Evolutionary conservation across 2,797 vertebrate species (phyloP).

Genomic region (Tiaroga cobitis): DNA sequence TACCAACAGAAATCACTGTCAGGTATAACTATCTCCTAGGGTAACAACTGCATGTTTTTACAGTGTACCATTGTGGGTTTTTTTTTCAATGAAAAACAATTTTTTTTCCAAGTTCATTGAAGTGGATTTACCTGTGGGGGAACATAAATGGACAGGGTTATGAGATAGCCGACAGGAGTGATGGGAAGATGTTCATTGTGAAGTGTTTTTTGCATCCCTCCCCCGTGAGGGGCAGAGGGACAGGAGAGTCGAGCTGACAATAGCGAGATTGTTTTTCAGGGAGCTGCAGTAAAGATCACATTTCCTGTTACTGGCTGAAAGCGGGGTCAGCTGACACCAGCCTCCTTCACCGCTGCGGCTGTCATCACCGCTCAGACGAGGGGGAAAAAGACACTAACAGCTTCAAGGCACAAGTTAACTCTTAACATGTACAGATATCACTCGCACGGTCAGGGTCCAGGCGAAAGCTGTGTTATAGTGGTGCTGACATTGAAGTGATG

Average conservation of each 20-base stretch:
- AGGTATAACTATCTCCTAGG: neutral
- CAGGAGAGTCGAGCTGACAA: slow-evolving; percentile 61
- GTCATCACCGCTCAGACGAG: slow-evolving; percentile 39
- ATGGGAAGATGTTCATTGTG: slow-evolving; percentile 34
- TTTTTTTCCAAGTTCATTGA: neutral
- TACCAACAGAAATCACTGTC: neutral
- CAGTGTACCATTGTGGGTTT: neutral
- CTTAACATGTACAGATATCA: slow-evolving; percentile 20
- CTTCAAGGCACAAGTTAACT: slow-evolving; percentile 37
- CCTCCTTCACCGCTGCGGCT: slow-evolving; percentile 49
- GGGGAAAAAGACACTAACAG: neutral
- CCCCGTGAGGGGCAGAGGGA: slow-evolving; percentile 26
- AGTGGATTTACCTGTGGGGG: slow-evolving; percentile 15
- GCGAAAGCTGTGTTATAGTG: neutral
- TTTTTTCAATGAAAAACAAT: neutral
- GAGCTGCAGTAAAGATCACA: slow-evolving; percentile 63
- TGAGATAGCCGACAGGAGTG: slow-evolving; percentile 15
- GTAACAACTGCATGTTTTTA: neutral
- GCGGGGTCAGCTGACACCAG: slow-evolving; percentile 69
- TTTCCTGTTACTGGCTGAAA: slow-evolving; percentile 70
- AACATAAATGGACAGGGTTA: neutral
- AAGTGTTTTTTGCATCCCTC: slow-evolving; percentile 48
- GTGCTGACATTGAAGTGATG: neutral
- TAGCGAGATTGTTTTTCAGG: slow-evolving; percentile 65
- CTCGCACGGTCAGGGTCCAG: neutral